Percentiles rank a stretch among this genome's conserved stretches.
These are phyloP conservation scores for Plagodis pulveraria DNA, from an alignment of 2,888 invertebrate genomes.

Conservation along the genomic window DNA sequence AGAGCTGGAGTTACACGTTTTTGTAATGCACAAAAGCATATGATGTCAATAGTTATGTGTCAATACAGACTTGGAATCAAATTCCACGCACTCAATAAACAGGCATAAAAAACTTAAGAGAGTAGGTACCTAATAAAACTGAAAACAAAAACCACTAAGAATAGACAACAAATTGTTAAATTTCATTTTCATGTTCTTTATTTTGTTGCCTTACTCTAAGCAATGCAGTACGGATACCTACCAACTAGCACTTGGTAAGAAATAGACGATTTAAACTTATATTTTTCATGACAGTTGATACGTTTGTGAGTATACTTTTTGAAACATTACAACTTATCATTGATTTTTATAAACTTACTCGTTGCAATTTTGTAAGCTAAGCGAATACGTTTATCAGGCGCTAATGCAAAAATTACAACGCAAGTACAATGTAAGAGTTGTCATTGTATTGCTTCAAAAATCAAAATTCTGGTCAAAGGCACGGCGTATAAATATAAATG, in stretches of 20 bases:
- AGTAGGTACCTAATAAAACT: neutral
- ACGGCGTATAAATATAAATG: conserved; percentile 18
- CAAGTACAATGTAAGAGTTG: too few relatives aligned
- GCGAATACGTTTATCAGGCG: neutral
- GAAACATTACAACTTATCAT: too few relatives aligned
- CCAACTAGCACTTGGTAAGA: too few relatives aligned
- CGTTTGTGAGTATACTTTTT: too few relatives aligned
- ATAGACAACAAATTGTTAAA: neutral
- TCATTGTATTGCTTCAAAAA: neutral
- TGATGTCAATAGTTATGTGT: neutral
- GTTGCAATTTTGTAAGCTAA: too few relatives aligned
- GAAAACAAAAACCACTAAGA: neutral
- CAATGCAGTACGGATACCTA: too few relatives aligned
- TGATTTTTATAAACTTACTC: too few relatives aligned
- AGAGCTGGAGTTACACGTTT: conserved; percentile 6
- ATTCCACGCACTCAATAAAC: conserved; percentile 19
- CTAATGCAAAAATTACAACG: too few relatives aligned
- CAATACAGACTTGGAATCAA: conserved; percentile 29
- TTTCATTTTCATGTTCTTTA: too few relatives aligned
- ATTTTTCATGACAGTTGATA: too few relatives aligned
- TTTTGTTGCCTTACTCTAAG: too few relatives aligned
- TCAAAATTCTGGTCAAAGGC: conserved; percentile 16
- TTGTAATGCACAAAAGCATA: conserved; percentile 4
- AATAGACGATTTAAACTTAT: too few relatives aligned
- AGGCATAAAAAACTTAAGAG: conserved; percentile 1